Evolutionary conservation across 1,140 invertebrate species (phyloP).

Genomic region (Forficula auricularia): DNA sequence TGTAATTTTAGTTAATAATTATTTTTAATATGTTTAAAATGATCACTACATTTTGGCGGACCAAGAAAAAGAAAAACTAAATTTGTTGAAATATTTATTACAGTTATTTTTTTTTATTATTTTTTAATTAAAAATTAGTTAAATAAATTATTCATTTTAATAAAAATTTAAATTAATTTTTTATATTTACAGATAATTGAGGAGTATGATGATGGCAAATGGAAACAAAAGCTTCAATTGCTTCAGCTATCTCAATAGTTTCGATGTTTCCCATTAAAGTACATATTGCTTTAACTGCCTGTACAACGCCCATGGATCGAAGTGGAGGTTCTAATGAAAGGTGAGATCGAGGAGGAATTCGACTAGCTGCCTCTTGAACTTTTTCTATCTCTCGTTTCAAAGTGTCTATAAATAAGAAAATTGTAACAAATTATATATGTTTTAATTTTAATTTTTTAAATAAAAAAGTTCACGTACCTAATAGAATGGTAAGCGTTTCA

Average conservation of each 20-base stretch:
- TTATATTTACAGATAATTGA: not conserved
- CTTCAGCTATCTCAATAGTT: slow-evolving; percentile 61
- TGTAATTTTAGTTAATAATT: no score
- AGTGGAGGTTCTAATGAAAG: slow-evolving; percentile 26
- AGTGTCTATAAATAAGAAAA: slow-evolving; percentile 37
- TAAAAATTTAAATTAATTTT: no score
- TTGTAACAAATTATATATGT: slow-evolving; percentile 9
- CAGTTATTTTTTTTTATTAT: no score
- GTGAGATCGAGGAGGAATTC: slow-evolving; percentile 28
- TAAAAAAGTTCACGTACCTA: slow-evolving; percentile 36
- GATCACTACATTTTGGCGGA: no score
- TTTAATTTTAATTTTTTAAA: slow-evolving; percentile 3
- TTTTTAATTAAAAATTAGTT: no score
- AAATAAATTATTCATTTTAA: no score
- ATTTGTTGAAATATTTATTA: no score
- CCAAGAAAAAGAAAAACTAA: no score
- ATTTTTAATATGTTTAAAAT: no score
- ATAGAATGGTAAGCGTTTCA: slow-evolving; percentile 56
- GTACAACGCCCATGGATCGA: slow-evolving; percentile 48
- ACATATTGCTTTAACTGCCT: slow-evolving; percentile 84
- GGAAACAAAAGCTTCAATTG: slow-evolving; percentile 49
- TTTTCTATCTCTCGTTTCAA: slow-evolving; percentile 64
- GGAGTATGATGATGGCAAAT: slow-evolving; percentile 31
- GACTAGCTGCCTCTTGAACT: slow-evolving; percentile 41
- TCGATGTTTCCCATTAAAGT: slow-evolving; percentile 72